Evolutionary conservation across 2,888 invertebrate species (phyloP).

Genomic region (Theretra japonica): DNA sequence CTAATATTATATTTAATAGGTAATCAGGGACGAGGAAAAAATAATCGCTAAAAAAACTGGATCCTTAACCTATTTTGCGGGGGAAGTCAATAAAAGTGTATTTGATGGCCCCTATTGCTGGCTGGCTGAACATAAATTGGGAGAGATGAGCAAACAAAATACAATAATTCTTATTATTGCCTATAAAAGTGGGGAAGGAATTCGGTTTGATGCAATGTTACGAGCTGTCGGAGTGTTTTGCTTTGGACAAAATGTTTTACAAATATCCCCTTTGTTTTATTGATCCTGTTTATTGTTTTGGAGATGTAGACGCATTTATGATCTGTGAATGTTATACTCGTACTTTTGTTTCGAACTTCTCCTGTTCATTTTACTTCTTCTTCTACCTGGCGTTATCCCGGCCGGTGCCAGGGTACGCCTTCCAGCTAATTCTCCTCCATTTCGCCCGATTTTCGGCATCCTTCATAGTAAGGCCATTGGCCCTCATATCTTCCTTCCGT

Average conservation of each 20-base stretch:
- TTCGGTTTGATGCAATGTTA: slow-evolving; percentile 20
- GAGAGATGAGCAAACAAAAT: slow-evolving; percentile 28
- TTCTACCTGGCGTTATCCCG: too few relatives aligned
- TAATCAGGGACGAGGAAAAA: slow-evolving; percentile 8
- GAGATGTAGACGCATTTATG: too few relatives aligned
- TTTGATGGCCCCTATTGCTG: slow-evolving; percentile 5
- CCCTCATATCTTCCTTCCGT: too few relatives aligned
- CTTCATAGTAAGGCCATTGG: too few relatives aligned
- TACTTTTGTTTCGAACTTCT: too few relatives aligned
- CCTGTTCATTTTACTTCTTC: too few relatives aligned
- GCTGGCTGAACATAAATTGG: slow-evolving; percentile 25
- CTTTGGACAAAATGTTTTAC: neutral
- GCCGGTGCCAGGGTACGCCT: too few relatives aligned
- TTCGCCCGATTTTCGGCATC: too few relatives aligned
- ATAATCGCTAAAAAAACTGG: slow-evolving; percentile 4
- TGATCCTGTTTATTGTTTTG: neutral
- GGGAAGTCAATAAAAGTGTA: slow-evolving; percentile 24
- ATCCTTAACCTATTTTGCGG: slow-evolving; percentile 17
- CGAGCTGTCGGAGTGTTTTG: neutral
- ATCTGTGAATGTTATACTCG: too few relatives aligned
- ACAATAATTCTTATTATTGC: slow-evolving; percentile 30
- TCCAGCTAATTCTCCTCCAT: too few relatives aligned
- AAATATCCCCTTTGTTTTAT: neutral
- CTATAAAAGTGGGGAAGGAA: slow-evolving; percentile 26
- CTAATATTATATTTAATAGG: slow-evolving; percentile 12